Evolutionary conservation across 2,113 vertebrate species (phyloP).

Genomic region (Gopherus evgoodei): DNA sequence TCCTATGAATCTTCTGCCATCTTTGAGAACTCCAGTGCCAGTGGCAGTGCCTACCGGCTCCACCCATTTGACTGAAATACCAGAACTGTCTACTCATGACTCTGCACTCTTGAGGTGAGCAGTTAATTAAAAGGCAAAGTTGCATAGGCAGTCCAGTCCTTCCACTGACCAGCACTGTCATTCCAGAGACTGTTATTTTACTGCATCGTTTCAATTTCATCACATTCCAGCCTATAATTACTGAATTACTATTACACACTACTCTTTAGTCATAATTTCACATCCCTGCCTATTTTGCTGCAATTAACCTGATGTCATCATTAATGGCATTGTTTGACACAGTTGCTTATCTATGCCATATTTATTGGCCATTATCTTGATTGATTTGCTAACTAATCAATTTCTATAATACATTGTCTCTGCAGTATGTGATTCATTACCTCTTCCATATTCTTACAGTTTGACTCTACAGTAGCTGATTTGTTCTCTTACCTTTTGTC

Average conservation of each 20-base stretch:
- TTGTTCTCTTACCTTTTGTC: background rate
- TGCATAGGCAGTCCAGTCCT: background rate
- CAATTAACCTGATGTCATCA: background rate
- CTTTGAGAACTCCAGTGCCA: background rate
- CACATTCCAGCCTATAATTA: background rate
- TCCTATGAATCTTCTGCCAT: background rate
- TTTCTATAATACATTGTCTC: background rate
- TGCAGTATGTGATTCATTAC: background rate
- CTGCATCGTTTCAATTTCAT: background rate
- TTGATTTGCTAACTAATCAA: background rate
- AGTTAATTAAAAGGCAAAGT: background rate
- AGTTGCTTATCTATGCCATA: background rate
- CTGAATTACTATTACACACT: background rate
- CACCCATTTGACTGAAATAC: background rate
- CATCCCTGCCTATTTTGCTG: slow-evolving; percentile 21
- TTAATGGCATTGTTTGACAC: rapidly evolving
- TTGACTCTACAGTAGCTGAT: background rate
- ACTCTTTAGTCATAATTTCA: background rate
- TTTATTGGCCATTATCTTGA: background rate
- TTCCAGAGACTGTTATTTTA: background rate
- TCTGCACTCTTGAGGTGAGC: background rate
- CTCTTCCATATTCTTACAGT: background rate
- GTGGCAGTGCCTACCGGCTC: background rate
- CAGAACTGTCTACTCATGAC: background rate
- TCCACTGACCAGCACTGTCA: background rate